A percentile compares a stretch with the other conserved stretches of the same genome.
Evolutionary conservation across 2,888 invertebrate species (phyloP).

Genomic region (Melikaiella ostensackeni): DNA sequence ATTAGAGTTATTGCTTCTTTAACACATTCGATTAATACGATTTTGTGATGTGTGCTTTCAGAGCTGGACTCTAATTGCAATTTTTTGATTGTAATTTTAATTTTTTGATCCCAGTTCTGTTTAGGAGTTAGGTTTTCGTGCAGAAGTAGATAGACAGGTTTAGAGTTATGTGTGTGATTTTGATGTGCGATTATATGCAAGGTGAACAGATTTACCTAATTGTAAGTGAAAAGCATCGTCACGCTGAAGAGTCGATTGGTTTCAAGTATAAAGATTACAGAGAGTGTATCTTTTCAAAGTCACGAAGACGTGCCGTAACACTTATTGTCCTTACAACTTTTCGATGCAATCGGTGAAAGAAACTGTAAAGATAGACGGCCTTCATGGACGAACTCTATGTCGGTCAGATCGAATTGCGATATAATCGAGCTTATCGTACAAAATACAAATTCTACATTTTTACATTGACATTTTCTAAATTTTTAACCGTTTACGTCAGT

Average conservation of each 20-base stretch:
- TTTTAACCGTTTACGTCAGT: too few species aligned
- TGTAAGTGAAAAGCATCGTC: slow-evolving; percentile 3
- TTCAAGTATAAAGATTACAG: slow-evolving; percentile 1
- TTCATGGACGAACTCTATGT: slow-evolving; percentile 2
- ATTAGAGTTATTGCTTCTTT: too few species aligned
- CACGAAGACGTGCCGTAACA: slow-evolving; percentile 24
- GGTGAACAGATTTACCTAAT: not conserved
- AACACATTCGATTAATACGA: not conserved
- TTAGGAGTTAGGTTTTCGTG: not conserved
- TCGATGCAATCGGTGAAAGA: slow-evolving; percentile 29
- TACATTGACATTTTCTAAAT: too few species aligned
- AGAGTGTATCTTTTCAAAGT: slow-evolving; percentile 30
- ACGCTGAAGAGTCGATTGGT: not conserved
- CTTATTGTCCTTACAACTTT: slow-evolving; percentile 27
- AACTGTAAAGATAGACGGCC: not conserved
- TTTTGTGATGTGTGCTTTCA: not conserved
- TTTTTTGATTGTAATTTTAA: not conserved
- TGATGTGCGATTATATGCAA: slow-evolving; percentile 12
- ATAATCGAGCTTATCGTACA: slow-evolving; percentile 5
- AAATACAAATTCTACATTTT: slow-evolving; percentile 1
- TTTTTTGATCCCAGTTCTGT: not conserved
- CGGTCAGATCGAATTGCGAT: slow-evolving; percentile 12
- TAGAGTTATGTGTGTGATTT: slow-evolving; percentile 30
- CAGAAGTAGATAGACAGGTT: not conserved
- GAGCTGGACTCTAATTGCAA: not conserved